A percentile compares a stretch with the other conserved stretches of the same genome.
Conservation (phyloP, 2,797 vertebrate genomes). For the Premnoplex brunnescens region DNA sequence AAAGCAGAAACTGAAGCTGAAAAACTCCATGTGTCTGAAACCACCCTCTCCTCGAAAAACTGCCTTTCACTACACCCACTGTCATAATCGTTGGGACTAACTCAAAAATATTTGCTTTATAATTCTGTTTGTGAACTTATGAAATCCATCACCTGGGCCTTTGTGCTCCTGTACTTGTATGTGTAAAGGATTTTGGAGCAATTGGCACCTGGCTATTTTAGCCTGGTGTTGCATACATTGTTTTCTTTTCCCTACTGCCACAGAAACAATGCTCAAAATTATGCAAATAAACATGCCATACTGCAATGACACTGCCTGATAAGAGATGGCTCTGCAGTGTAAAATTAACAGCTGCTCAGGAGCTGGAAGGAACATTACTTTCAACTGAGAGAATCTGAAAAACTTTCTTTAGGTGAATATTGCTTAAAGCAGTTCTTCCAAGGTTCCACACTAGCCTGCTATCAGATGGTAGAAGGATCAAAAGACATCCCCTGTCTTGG, state of each 20-base stretch:
- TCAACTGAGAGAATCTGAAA: not conserved
- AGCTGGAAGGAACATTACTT: not conserved
- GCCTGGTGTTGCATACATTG: not conserved
- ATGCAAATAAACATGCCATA: not conserved
- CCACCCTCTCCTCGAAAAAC: not conserved
- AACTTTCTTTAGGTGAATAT: not conserved
- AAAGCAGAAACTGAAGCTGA: not conserved
- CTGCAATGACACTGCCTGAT: not conserved
- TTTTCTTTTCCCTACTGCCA: not conserved
- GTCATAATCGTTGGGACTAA: not conserved
- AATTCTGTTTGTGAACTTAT: not conserved
- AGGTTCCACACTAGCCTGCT: not conserved
- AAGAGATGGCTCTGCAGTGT: not conserved
- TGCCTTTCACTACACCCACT: not conserved
- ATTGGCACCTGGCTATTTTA: not conserved
- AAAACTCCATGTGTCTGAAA: not conserved
- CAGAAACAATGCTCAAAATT: not conserved
- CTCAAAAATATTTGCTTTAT: not conserved
- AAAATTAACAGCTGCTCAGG: not conserved
- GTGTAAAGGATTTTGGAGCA: not conserved
- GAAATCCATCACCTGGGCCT: not conserved
- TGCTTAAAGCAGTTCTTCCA: not conserved
- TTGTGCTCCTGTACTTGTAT: not conserved
- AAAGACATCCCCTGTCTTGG: slow-evolving; percentile 12
- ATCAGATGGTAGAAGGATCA: not conserved